Evolutionary conservation across 2,113 vertebrate genomes (phyloP).

Genomic region (Pedionomus torquatus): DNA sequence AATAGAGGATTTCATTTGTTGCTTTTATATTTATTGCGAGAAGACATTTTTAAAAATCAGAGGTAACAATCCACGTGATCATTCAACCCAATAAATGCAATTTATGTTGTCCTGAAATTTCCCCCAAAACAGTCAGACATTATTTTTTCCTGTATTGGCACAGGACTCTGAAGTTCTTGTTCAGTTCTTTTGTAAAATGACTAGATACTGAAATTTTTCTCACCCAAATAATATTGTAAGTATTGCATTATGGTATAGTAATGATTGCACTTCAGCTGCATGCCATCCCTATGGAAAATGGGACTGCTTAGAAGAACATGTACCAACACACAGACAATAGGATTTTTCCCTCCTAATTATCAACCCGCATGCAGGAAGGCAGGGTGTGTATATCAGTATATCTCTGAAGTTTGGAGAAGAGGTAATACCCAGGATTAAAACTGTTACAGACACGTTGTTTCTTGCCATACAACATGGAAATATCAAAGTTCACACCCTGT

Average conservation of each 20-base stretch:
- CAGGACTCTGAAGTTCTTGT: not conserved
- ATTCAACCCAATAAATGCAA: not conserved
- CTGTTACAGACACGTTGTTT: slow-evolving; percentile 56
- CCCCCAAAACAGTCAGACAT: not conserved
- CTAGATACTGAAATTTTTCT: not conserved
- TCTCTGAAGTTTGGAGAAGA: slow-evolving; percentile 51
- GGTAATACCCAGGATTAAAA: slow-evolving; percentile 54
- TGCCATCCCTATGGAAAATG: not conserved
- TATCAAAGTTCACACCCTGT: slow-evolving; percentile 60
- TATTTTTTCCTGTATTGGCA: not conserved
- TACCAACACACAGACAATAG: slow-evolving; percentile 28
- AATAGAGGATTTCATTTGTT: not conserved
- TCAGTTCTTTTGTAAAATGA: not conserved
- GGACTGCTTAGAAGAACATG: slow-evolving; percentile 1
- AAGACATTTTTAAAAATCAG: not conserved
- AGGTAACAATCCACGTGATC: not conserved
- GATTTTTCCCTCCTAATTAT: slow-evolving; percentile 41
- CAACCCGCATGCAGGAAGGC: not conserved
- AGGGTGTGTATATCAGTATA: slow-evolving; percentile 55
- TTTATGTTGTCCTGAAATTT: not conserved
- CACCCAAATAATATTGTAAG: not conserved
- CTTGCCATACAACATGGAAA: slow-evolving; percentile 41
- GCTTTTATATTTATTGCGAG: not conserved
- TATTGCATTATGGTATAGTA: not conserved
- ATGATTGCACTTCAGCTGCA: not conserved